phyloP scores from a whole-genome alignment of 2,113 vertebrate genomes.

The Xiphorhynchus elegans region DNA sequence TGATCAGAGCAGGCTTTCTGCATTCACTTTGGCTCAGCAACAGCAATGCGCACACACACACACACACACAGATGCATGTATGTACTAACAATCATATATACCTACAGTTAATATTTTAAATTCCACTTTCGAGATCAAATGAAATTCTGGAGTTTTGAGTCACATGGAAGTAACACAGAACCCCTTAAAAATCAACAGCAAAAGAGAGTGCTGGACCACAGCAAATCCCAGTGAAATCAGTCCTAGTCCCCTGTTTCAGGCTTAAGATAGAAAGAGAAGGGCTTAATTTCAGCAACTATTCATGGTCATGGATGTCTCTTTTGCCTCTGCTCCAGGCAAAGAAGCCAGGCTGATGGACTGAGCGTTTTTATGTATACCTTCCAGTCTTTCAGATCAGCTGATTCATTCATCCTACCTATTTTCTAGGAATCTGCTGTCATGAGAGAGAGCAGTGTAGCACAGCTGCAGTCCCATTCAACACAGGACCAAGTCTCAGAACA shows the following conservation, averaged over 20 bases:
- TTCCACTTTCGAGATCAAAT: neutral
- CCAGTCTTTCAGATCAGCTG: neutral
- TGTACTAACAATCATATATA: neutral
- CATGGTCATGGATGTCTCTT: rapidly evolving
- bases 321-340: neutral
- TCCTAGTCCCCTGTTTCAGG: neutral
- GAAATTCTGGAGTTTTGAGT: neutral
- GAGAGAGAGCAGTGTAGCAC: neutral
- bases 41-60: too few relatives aligned
- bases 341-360: neutral
- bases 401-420: neutral
- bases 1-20: neutral
- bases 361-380: neutral
- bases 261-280: neutral
- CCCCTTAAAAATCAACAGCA: rapidly evolving
- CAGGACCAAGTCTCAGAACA: neutral
- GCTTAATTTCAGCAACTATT: neutral
- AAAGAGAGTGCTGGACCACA: neutral
- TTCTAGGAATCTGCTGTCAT: neutral
- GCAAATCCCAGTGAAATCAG: neutral
- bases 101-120: neutral
- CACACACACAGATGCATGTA: neutral
- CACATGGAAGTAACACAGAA: neutral
- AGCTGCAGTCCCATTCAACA: neutral
- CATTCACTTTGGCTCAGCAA: neutral